A percentile compares a stretch with the other conserved stretches of the same genome.
phyloP scores from a whole-genome alignment of 2,113 vertebrate species.

The Strix aluco region DNA sequence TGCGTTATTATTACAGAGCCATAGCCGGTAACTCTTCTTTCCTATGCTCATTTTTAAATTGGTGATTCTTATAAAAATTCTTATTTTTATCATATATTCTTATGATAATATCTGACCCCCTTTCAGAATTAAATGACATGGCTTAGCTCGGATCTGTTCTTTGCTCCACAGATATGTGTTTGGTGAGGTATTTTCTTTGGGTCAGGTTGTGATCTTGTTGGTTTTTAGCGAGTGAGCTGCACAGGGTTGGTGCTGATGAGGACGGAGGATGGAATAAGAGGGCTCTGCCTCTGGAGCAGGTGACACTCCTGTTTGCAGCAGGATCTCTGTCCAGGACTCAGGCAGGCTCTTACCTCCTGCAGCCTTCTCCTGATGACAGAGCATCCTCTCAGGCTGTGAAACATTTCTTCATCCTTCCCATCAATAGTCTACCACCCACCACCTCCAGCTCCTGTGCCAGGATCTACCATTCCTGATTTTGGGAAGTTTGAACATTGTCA shows the following conservation, averaged over 20 bases:
- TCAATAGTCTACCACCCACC: not conserved
- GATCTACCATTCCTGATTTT: not conserved
- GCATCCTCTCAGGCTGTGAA: not conserved
- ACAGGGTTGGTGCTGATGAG: not conserved
- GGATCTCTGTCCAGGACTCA: not conserved
- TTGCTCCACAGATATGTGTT: not conserved
- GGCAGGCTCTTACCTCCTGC: not conserved
- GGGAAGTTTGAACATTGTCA: not conserved
- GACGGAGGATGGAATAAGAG: not conserved
- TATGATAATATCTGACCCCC: not conserved
- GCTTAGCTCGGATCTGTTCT: not conserved
- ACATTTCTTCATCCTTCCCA: not conserved
- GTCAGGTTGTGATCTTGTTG: not conserved
- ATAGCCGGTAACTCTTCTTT: not conserved
- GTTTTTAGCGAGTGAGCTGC: not conserved
- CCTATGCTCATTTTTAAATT: not conserved
- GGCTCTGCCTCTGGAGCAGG: not conserved
- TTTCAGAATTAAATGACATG: accelerated
- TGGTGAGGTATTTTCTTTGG: not conserved
- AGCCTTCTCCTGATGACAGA: not conserved
- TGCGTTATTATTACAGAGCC: not conserved
- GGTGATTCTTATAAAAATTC: not conserved
- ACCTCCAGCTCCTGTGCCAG: not conserved
- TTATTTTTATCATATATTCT: not conserved
- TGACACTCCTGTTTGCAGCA: not conserved